These are phyloP conservation scores for Mesorhabditis sp. DNA, from an alignment of 2,888 invertebrate species.

Conservation along the genomic window DNA sequence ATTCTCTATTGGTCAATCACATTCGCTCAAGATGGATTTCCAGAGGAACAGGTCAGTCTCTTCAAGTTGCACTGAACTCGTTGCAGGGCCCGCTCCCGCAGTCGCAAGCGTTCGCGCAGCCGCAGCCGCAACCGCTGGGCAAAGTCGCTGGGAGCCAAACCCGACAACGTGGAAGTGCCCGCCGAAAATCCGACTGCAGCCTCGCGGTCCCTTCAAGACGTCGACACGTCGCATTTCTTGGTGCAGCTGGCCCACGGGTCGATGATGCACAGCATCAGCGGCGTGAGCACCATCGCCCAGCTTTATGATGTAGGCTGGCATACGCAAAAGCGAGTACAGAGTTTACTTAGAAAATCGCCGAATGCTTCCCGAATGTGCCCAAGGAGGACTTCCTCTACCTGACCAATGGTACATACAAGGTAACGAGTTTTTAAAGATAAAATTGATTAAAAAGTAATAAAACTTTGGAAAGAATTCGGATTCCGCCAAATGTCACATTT, in stretches of 20 bases:
- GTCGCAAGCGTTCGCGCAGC: not conserved
- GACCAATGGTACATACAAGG: conserved; percentile 5
- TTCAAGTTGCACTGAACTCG: too few species aligned
- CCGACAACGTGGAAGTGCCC: not conserved
- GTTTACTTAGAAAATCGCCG: conserved; percentile 1
- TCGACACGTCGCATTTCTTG: not conserved
- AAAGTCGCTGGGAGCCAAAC: not conserved
- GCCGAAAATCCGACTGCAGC: too few species aligned
- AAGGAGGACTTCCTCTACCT: not conserved
- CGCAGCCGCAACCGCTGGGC: not conserved
- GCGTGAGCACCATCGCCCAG: not conserved
- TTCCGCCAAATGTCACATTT: too few species aligned
- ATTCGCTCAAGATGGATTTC: too few species aligned
- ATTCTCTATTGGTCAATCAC: too few species aligned
- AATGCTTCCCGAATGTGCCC: not conserved
- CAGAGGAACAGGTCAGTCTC: too few species aligned
- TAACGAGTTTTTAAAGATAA: not conserved
- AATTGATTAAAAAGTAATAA: too few species aligned
- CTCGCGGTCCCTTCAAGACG: too few species aligned
- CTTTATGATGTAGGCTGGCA: not conserved
- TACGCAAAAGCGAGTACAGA: not conserved
- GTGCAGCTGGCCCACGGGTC: not conserved
- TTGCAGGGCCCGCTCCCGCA: too few species aligned
- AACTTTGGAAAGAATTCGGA: too few species aligned
- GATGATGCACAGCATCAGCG: not conserved